phyloP scores from a whole-genome alignment of 2,888 invertebrate species.

The Sinelater perroti region DNA sequence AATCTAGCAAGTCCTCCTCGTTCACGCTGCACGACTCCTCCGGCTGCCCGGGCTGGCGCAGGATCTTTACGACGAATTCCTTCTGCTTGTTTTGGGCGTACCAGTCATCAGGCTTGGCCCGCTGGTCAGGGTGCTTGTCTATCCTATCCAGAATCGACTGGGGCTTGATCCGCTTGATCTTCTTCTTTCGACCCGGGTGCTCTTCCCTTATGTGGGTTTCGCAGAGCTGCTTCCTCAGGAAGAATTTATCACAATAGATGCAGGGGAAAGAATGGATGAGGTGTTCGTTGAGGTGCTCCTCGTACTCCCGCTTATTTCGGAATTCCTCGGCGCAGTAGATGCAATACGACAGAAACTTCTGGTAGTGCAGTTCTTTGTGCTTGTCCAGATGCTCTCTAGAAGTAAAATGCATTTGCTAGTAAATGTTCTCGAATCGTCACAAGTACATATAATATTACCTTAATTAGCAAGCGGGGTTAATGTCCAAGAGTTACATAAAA shows the following conservation, averaged over 20 bases:
- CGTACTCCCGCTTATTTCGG: conserved; percentile 31
- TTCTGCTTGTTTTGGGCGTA: background rate
- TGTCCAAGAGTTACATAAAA: no score
- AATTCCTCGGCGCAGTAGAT: conserved; percentile 35
- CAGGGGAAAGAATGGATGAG: conserved; percentile 37
- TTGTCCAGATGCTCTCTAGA: conserved; percentile 39
- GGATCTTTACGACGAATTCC: conserved; percentile 24
- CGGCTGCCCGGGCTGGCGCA: conserved; percentile 15
- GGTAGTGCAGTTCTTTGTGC: conserved; percentile 32
- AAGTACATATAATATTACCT: no score
- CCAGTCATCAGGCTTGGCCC: background rate
- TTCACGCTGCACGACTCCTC: background rate
- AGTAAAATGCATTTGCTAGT: no score
- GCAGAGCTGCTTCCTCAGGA: conserved; percentile 34
- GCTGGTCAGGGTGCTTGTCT: conserved; percentile 22
- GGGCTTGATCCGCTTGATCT: conserved; percentile 26
- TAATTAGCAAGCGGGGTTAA: no score
- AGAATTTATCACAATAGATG: conserved; percentile 40
- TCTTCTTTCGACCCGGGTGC: conserved; percentile 36
- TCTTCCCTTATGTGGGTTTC: conserved; percentile 34
- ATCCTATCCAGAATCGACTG: conserved; percentile 38
- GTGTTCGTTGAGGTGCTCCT: conserved; percentile 39
- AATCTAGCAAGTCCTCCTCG: background rate
- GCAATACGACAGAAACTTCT: conserved; percentile 34
- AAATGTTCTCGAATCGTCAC: no score